These are phyloP conservation scores for Spisula solida DNA, from an alignment of 2,888 invertebrate species.

Conservation along the genomic window DNA sequence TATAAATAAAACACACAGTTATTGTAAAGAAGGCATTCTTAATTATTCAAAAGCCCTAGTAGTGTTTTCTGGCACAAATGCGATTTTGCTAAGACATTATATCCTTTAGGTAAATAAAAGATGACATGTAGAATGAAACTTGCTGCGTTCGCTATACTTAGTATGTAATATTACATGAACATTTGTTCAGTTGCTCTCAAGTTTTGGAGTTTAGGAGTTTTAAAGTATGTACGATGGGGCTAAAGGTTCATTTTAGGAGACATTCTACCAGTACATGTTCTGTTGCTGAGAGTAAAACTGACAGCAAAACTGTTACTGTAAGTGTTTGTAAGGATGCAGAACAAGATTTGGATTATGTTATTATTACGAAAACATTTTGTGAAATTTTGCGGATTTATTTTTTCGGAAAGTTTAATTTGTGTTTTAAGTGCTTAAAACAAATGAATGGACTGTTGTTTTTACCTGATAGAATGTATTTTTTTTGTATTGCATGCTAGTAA, in stretches of 20 bases:
- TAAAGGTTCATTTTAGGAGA: conserved; percentile 37
- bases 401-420: background rate
- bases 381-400: too few species aligned
- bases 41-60: conserved; percentile 4
- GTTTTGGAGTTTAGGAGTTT: background rate
- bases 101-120: background rate
- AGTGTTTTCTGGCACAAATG: conserved; percentile 9
- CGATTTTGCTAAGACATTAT: background rate
- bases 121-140: conserved; percentile 1
- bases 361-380: background rate
- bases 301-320: background rate
- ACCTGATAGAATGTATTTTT: too few species aligned
- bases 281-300: background rate
- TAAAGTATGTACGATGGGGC: background rate
- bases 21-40: background rate
- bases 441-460: background rate
- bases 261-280: background rate
- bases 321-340: background rate
- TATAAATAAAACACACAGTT: conserved; percentile 22
- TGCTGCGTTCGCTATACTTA: background rate
- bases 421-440: background rate
- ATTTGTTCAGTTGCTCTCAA: background rate
- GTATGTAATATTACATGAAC: background rate
- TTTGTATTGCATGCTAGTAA: too few species aligned
- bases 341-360: background rate